phyloP scores from a whole-genome alignment of 2,113 vertebrate genomes.

The Entelurus aequoreus region DNA sequence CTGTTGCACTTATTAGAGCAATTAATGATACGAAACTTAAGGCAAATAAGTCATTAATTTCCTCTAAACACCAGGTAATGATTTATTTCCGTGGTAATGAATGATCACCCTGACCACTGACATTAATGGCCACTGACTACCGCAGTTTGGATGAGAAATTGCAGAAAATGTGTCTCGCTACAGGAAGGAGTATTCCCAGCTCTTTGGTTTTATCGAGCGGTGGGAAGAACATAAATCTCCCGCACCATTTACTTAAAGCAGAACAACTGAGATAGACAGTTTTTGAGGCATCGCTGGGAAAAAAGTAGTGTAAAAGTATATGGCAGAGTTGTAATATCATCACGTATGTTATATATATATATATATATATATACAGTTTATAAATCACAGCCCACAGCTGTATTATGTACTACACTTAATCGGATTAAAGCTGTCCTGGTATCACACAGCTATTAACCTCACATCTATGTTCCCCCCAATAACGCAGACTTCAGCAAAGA shows the following conservation, averaged over 20 bases:
- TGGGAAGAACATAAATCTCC: conserved; percentile 34
- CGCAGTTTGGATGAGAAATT: conserved; percentile 31
- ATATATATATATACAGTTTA: no score
- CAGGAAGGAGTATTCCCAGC: conserved; percentile 18
- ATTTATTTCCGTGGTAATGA: conserved; percentile 32
- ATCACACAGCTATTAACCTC: conserved; percentile 47
- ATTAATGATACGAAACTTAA: conserved; percentile 11
- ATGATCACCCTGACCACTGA: conserved; percentile 20
- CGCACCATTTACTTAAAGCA: conserved; percentile 25
- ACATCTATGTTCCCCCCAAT: conserved; percentile 37
- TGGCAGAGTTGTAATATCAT: conserved; percentile 2
- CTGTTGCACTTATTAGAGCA: not conserved
- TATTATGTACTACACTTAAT: conserved; percentile 30
- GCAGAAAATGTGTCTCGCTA: conserved; percentile 31
- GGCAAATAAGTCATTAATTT: conserved; percentile 15
- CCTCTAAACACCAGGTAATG: not conserved
- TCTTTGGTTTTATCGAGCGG: conserved; percentile 35
- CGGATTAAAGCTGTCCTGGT: conserved; percentile 45
- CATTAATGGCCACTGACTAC: conserved; percentile 10
- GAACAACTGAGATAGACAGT: conserved; percentile 16
- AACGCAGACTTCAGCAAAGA: conserved; percentile 41
- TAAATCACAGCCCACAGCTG: conserved; percentile 20
- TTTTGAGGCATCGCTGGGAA: conserved; percentile 10
- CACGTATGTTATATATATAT: conserved; percentile 21
- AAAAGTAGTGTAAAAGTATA: conserved; percentile 14